phyloP scores from a whole-genome alignment of 2,113 vertebrate genomes.

The Heterocephalus glaber region DNA sequence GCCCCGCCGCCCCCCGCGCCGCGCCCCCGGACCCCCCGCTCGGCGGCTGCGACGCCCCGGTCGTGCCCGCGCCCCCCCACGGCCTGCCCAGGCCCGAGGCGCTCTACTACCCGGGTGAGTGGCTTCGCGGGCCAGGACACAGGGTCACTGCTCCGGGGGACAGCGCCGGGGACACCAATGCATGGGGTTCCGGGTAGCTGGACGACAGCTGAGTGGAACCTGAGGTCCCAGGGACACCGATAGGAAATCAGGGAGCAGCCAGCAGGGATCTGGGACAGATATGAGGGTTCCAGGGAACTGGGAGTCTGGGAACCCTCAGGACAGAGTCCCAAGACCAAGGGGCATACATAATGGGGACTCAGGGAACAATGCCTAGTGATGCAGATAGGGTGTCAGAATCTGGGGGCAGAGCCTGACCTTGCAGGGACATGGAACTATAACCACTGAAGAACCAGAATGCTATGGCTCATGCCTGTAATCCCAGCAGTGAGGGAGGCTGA shows the following conservation, averaged over 20 bases:
- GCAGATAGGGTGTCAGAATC: not conserved
- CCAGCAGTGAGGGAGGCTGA: not conserved
- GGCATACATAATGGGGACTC: not conserved
- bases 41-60: constrained; percentile 17
- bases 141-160: not conserved
- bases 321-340: not conserved
- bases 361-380: not conserved
- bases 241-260: not conserved
- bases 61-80: constrained; percentile 44
- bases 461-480: not conserved
- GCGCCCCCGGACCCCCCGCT: constrained; percentile 48
- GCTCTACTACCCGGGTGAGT: constrained; percentile 79
- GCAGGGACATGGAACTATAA: not conserved
- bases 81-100: constrained; percentile 74
- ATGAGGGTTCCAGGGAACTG: not conserved
- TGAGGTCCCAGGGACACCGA: not conserved
- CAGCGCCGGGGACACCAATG: not conserved
- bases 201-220: not conserved
- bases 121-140: not conserved
- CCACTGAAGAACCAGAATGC: not conserved
- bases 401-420: not conserved
- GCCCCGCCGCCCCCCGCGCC: constrained; percentile 56
- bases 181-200: not conserved
- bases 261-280: not conserved
- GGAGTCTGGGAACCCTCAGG: not conserved